Base-by-base conservation (phyloP, 2,888 invertebrate genomes). In the Nebria salina region DNA sequence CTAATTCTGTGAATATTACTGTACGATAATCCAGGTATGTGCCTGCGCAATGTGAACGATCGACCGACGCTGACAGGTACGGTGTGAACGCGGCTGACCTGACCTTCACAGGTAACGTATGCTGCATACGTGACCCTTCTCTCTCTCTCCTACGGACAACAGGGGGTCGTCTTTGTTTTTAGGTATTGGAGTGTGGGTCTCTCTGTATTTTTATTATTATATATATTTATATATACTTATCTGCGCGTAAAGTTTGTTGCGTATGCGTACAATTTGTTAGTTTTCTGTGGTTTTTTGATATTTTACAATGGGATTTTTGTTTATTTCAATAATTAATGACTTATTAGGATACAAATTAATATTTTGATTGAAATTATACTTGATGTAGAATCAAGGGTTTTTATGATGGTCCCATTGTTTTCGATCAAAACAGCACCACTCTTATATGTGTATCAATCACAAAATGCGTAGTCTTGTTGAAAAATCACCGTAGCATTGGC, bases 1-100 rank as follows among this genome's bases (percentile, higher is more conserved):
- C 88, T 88, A 88, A 88, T 88, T 87, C 86, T 86, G 86, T 87
- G 87, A 88, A 87, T 88, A 87, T 88, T 88, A 87, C 86, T 88
- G 88, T 88, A 87, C 86, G 86, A 87, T 87, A 87, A 88, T 86
- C 87, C 87, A 88, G 88, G 88, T 88, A 86, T 87, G 86, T 88
- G 87, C 86, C 86, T 85, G 86, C 54, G 54, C 86, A 86, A 86
- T 86, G 76, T 82, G 86, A 85, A 84, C 84, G 86, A 85, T 85
- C 86, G 84, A 84, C 84, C 84, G 83, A 84, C 82, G 85, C 85
- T 84, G 84, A 84, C 86, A 85, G 85, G 54, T 54, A 54, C 54
- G 84, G 87, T 87, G 86, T 86, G 85, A 85, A 84, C 85, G 86
- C 85, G 86, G 86, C 87, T 83, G 86, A 84, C 83, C 84, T 83